Conservation (phyloP, 2,113 vertebrate species). For the Leucopternis melanops region DNA sequence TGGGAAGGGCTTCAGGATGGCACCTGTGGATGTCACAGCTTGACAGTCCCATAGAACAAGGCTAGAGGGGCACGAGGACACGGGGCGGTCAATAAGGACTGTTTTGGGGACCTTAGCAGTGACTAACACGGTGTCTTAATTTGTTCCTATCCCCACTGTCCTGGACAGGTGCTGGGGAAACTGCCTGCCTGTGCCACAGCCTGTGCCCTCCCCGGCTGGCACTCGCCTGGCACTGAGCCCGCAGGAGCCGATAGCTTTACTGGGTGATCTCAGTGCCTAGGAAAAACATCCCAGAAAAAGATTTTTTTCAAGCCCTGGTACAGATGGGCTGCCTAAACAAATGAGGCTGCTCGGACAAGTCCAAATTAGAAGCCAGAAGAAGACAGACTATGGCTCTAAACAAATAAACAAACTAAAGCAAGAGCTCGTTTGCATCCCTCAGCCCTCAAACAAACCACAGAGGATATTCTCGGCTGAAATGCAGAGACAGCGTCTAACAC, state of each 20-base stretch:
- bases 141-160: background rate
- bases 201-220: background rate
- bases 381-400: background rate
- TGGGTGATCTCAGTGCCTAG: background rate
- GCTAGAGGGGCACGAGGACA: background rate
- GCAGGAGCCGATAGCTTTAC: background rate
- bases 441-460: constrained; percentile 16
- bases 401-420: constrained; percentile 25
- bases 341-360: background rate
- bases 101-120: background rate
- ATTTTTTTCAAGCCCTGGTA: background rate
- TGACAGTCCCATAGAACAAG: background rate
- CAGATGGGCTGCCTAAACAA: background rate
- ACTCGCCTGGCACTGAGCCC: rapidly evolving
- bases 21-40: rapidly evolving
- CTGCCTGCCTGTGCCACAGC: rapidly evolving
- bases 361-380: background rate
- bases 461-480: constrained; percentile 24
- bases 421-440: constrained; percentile 42
- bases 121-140: background rate
- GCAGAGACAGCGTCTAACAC: background rate
- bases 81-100: rapidly evolving
- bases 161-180: background rate
- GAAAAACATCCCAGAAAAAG: background rate
- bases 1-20: background rate